Evolutionary conservation across 2,797 vertebrate species (phyloP).

Genomic region (Ibycter americanus): DNA sequence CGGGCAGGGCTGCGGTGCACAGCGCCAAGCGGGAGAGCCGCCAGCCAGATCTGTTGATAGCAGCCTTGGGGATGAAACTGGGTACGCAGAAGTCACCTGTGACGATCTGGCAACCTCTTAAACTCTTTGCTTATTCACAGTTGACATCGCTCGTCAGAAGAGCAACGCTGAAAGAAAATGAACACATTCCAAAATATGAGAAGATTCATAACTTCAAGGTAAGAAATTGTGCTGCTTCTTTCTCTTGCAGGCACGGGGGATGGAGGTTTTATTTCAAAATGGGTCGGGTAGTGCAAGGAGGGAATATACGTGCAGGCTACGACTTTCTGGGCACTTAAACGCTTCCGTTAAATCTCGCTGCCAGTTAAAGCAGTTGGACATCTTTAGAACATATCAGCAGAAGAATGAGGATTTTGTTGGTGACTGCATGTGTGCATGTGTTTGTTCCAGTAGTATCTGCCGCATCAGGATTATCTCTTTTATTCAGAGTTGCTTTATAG

Average conservation of each 20-base stretch:
- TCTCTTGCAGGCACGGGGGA: not conserved
- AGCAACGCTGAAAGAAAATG: slow-evolving; percentile 96
- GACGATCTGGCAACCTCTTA: slow-evolving; percentile 97
- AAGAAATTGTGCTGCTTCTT: slow-evolving; percentile 66
- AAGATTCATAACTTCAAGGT: slow-evolving; percentile 99
- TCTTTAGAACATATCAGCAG: not conserved
- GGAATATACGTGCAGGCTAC: not conserved
- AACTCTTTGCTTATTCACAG: slow-evolving; percentile 99
- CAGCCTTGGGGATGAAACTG: slow-evolving; percentile 94
- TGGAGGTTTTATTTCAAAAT: not conserved
- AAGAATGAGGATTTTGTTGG: not conserved
- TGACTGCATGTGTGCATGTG: not conserved
- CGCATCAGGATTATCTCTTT: not conserved
- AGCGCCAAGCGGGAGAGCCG: slow-evolving; percentile 88
- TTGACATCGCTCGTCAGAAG: slow-evolving; percentile 96
- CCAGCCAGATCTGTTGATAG: slow-evolving; percentile 91
- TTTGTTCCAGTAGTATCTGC: not conserved
- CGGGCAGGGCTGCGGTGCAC: slow-evolving; percentile 83
- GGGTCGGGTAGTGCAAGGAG: not conserved
- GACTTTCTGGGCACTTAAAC: slow-evolving; percentile 7
- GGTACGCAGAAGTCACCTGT: slow-evolving; percentile 92
- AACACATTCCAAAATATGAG: slow-evolving; percentile 89
- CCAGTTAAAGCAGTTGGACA: not conserved
- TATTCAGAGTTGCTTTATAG: not conserved
- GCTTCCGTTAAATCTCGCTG: not conserved